Conservation (phyloP, 2,888 invertebrate genomes). For the Lissonota sp. region DNA sequence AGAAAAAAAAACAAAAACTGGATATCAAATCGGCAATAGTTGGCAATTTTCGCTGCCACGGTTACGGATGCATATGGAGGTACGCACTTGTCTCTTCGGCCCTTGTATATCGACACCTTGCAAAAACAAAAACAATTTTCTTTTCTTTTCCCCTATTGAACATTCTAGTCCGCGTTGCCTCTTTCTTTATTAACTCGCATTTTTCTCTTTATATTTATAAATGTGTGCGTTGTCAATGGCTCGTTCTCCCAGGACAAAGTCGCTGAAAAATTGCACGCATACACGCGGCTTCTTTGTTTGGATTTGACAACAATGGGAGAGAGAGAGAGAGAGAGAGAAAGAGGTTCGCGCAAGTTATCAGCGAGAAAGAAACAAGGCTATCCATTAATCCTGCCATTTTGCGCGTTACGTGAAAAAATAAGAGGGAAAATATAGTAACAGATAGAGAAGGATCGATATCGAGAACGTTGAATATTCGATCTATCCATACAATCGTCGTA, state of each 20-base stretch:
- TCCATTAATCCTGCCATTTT: slow-evolving; percentile 71
- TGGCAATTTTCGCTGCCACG: slow-evolving; percentile 77
- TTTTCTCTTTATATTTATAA: slow-evolving; percentile 57
- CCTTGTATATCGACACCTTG: not conserved
- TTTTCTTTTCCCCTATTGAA: no score
- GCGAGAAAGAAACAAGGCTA: slow-evolving; percentile 60
- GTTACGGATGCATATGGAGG: slow-evolving; percentile 83
- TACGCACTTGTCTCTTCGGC: slow-evolving; percentile 73
- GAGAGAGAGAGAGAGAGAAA: slow-evolving; percentile 21
- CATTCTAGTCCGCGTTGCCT: no score
- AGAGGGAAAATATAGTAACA: slow-evolving; percentile 8
- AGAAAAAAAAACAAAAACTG: no score
- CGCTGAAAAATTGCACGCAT: slow-evolving; percentile 23
- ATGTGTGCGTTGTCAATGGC: not conserved
- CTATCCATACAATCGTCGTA: not conserved
- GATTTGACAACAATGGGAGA: slow-evolving; percentile 68
- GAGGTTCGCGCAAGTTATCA: not conserved
- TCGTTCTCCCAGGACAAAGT: not conserved
- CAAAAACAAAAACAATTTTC: slow-evolving; percentile 13
- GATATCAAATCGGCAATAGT: slow-evolving; percentile 69
- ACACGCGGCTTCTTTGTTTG: slow-evolving; percentile 65
- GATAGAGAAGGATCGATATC: not conserved
- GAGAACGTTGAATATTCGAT: not conserved
- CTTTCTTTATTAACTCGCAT: slow-evolving; percentile 52
- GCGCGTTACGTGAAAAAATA: slow-evolving; percentile 57